These are phyloP conservation scores for Apomyelois bistriatella DNA, from an alignment of 2,888 invertebrate genomes.

Conservation along the genomic window DNA sequence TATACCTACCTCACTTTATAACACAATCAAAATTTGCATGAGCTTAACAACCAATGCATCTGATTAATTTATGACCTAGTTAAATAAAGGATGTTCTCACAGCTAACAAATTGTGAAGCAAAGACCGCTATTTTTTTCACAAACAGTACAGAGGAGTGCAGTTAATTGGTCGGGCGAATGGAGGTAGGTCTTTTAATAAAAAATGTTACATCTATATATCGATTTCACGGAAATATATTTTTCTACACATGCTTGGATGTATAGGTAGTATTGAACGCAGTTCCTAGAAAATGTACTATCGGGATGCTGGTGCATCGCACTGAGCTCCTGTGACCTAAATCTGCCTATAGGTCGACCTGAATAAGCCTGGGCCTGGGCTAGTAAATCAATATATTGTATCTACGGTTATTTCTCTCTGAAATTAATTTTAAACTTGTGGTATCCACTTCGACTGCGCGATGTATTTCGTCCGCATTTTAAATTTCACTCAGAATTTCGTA, in stretches of 20 bases:
- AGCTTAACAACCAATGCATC: constrained; percentile 19
- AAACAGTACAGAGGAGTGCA: no score
- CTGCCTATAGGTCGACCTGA: not conserved
- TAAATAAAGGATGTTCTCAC: no score
- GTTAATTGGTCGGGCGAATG: no score
- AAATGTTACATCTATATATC: no score
- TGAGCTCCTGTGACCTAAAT: not conserved
- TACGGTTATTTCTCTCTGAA: not conserved
- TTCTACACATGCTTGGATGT: not conserved
- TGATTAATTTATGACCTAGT: no score
- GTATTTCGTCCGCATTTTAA: no score
- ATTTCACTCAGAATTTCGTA: no score
- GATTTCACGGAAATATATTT: no score
- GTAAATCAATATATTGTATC: not conserved
- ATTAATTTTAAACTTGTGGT: not conserved
- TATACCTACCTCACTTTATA: constrained; percentile 17
- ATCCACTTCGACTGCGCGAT: no score
- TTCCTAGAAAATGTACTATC: not conserved
- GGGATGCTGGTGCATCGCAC: not conserved
- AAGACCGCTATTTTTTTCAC: no score
- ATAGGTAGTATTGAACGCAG: not conserved
- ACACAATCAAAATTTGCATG: constrained; percentile 34
- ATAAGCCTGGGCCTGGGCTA: not conserved
- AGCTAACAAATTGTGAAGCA: no score
- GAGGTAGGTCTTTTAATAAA: no score